Conservation (phyloP, 1,140 invertebrate genomes). For the Drosophila baimaii region DNA sequence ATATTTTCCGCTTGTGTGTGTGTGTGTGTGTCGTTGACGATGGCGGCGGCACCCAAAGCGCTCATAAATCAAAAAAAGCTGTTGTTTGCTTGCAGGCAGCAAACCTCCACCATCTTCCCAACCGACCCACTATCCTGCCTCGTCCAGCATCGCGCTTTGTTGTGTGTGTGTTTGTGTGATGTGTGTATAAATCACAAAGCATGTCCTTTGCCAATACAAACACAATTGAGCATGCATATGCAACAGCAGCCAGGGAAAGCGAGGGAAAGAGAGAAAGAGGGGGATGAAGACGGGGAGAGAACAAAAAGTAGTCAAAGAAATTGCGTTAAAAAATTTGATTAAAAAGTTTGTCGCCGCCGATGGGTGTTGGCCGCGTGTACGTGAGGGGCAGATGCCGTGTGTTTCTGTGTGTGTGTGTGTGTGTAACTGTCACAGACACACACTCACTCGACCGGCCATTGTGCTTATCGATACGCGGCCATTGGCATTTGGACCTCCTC, state of each 20-base stretch:
- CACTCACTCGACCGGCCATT: constrained; percentile 54
- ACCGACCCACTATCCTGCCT: neutral
- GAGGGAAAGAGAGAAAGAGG: constrained; percentile 9
- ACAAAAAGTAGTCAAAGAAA: constrained; percentile 70
- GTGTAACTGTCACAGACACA: constrained; percentile 68
- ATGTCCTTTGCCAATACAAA: constrained; percentile 83
- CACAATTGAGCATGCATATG: constrained; percentile 83
- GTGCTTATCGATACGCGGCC: constrained; percentile 77
- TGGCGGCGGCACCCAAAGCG: constrained; percentile 73
- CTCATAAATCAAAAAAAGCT: constrained; percentile 80
- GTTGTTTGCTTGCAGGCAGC: constrained; percentile 60
- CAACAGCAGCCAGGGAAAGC: constrained; percentile 53
- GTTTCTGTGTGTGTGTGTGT: constrained; percentile 28
- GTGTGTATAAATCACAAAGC: constrained; percentile 83
- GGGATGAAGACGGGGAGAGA: neutral
- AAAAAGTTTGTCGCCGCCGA: constrained; percentile 78
- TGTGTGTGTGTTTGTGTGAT: constrained; percentile 64
- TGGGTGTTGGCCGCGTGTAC: constrained; percentile 39
- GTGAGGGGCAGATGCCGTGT: constrained; percentile 10
- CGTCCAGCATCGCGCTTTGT: constrained; percentile 12
- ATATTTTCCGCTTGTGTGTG: constrained; percentile 40
- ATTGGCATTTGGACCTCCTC: constrained; percentile 46
- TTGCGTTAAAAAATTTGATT: constrained; percentile 80
- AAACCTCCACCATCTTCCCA: constrained; percentile 25
- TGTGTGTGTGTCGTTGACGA: constrained; percentile 32